Evolutionary conservation across 1,140 invertebrate genomes (phyloP).

Genomic region (Conopomorpha cramerella): DNA sequence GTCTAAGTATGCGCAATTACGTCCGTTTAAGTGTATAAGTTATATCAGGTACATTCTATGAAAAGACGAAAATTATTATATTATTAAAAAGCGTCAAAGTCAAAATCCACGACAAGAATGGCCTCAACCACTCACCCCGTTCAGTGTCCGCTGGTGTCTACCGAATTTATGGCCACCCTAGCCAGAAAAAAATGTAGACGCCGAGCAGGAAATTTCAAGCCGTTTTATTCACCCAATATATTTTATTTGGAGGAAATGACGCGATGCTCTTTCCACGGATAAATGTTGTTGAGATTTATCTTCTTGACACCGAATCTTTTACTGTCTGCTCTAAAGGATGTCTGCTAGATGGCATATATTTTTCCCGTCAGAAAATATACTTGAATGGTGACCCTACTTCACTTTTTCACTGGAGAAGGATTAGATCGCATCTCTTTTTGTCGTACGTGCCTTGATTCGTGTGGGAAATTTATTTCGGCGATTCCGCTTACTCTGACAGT

Average conservation of each 20-base stretch:
- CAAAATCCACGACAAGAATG: not conserved
- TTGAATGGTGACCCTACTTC: too few relatives aligned
- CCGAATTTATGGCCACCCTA: slow-evolving; percentile 11
- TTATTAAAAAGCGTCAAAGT: not conserved
- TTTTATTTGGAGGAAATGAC: slow-evolving; percentile 17
- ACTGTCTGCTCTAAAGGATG: too few relatives aligned
- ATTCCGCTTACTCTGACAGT: too few relatives aligned
- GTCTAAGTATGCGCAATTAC: too few relatives aligned
- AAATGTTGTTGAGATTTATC: not conserved
- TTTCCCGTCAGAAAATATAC: too few relatives aligned
- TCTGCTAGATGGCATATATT: too few relatives aligned
- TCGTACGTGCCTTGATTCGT: too few relatives aligned
- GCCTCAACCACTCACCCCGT: not conserved
- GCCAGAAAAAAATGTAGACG: slow-evolving; percentile 12
- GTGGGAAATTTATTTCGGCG: too few relatives aligned
- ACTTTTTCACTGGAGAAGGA: too few relatives aligned
- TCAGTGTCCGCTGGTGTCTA: slow-evolving; percentile 5
- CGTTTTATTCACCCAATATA: slow-evolving; percentile 18
- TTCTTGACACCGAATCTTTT: not conserved
- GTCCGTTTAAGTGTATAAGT: too few relatives aligned
- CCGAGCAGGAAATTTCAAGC: slow-evolving; percentile 10
- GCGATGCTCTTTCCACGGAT: slow-evolving; percentile 1
- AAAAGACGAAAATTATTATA: not conserved
- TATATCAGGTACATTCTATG: too few relatives aligned
- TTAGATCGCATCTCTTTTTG: too few relatives aligned